These are phyloP conservation scores for Drosophila multiciliata DNA, from an alignment of 2,888 invertebrate species.

Conservation along the genomic window DNA sequence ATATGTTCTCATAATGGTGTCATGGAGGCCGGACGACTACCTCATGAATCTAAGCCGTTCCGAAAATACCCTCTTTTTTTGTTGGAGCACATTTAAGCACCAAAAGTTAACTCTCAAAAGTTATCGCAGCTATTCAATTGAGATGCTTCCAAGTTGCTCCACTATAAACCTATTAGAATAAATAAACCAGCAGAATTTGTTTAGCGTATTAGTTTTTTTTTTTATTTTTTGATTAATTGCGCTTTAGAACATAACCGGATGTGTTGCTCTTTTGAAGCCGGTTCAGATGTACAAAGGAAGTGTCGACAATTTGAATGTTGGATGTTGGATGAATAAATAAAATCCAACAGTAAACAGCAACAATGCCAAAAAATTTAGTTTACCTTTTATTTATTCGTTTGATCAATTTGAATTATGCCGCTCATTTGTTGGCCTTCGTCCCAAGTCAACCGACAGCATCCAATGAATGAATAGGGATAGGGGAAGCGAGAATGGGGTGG, in stretches of 20 bases:
- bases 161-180: not conserved
- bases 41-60: not conserved
- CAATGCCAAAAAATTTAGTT: slow-evolving; percentile 46
- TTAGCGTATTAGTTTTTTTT: not conserved
- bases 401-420: slow-evolving; percentile 42
- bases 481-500: too few species aligned
- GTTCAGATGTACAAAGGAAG: not conserved
- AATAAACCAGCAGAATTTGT: not conserved
- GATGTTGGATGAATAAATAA: not conserved
- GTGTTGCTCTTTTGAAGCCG: not conserved
- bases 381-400: slow-evolving; percentile 47
- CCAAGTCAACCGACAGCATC: slow-evolving; percentile 33
- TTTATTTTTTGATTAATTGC: not conserved
- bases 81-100: not conserved
- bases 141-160: not conserved
- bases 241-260: not conserved
- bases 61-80: too few species aligned
- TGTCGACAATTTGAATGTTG: not conserved
- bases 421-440: slow-evolving; percentile 31
- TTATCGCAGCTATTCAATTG: not conserved
- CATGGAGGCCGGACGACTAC: not conserved
- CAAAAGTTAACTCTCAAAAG: not conserved
- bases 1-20: not conserved
- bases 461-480: not conserved
- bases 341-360: slow-evolving; percentile 4